A percentile compares a stretch with the other conserved stretches of the same genome.
These are phyloP conservation scores for Danio tinwini DNA, from an alignment of 2,797 vertebrate genomes.

Conservation along the genomic window DNA sequence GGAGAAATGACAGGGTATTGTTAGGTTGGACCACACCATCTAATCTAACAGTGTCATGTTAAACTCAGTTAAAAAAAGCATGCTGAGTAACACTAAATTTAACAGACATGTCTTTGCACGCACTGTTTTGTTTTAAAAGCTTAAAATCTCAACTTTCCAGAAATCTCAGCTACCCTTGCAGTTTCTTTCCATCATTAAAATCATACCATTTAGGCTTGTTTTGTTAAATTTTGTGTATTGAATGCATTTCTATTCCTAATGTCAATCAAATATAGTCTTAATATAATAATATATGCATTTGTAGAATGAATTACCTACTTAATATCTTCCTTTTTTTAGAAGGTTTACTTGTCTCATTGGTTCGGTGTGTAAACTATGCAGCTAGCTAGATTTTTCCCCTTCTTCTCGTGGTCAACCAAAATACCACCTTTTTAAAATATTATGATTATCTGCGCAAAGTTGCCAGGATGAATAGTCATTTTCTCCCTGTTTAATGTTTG, in stretches of 20 bases:
- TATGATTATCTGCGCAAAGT: neutral
- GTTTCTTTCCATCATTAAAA: neutral
- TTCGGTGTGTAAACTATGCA: neutral
- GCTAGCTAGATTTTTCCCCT: neutral
- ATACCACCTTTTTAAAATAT: conserved; percentile 1
- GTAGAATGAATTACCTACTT: neutral
- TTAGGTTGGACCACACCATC: conserved; percentile 12
- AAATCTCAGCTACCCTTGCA: neutral
- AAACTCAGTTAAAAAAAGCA: conserved; percentile 2
- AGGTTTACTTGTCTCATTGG: neutral
- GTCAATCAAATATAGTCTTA: neutral
- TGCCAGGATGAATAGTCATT: neutral
- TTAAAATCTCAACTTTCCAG: neutral
- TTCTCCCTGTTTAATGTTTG: neutral
- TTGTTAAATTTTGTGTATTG: neutral
- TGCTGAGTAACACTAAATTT: conserved; percentile 5
- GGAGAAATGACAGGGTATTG: conserved; percentile 53
- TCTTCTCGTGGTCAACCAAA: conserved; percentile 13
- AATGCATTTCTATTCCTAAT: neutral
- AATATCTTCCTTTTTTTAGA: neutral
- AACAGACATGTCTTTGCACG: neutral
- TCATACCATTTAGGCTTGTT: neutral
- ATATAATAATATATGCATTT: neutral
- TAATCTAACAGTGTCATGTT: conserved; percentile 12
- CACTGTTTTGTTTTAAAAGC: neutral